A percentile compares a stretch with the other conserved stretches of the same genome.
Evolutionary conservation across 2,888 invertebrate species (phyloP).

Genomic region (Mimas tiliae): DNA sequence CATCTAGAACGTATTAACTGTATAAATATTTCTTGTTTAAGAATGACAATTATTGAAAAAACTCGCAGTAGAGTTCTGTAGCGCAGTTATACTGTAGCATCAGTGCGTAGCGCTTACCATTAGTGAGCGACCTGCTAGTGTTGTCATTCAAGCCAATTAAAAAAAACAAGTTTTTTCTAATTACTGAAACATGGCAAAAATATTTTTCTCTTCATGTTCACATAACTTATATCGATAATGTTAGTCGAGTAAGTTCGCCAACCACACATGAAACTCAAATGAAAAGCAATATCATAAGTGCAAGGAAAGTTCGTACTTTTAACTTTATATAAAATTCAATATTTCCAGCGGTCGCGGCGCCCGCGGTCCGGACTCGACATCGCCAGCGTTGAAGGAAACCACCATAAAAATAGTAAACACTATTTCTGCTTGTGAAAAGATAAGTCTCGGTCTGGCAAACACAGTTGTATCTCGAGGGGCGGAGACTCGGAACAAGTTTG

Average conservation of each 20-base stretch:
- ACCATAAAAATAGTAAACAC: slow-evolving; percentile 73
- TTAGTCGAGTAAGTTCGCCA: slow-evolving; percentile 2
- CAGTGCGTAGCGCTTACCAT: no score
- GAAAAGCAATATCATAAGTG: slow-evolving; percentile 63
- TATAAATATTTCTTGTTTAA: no score
- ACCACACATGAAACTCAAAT: slow-evolving; percentile 38
- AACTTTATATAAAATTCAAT: slow-evolving; percentile 67
- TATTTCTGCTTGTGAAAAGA: slow-evolving; percentile 68
- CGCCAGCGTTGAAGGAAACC: slow-evolving; percentile 33
- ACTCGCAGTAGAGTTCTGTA: no score
- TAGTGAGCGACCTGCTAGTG: no score
- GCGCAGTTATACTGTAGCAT: no score
- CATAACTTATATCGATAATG: neutral
- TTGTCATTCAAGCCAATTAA: no score
- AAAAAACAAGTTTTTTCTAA: no score
- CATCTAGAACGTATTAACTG: no score
- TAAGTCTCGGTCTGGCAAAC: slow-evolving; percentile 63
- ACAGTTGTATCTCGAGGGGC: slow-evolving; percentile 57
- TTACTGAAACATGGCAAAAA: neutral
- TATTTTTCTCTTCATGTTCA: neutral
- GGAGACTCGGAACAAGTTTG: slow-evolving; percentile 65
- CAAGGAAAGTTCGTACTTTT: slow-evolving; percentile 49
- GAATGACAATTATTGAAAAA: no score
- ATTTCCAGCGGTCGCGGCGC: slow-evolving; percentile 47
- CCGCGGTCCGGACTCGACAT: slow-evolving; percentile 27